phyloP scores from a whole-genome alignment of 2,797 vertebrate genomes.

The Rhodeus uyekii region DNA sequence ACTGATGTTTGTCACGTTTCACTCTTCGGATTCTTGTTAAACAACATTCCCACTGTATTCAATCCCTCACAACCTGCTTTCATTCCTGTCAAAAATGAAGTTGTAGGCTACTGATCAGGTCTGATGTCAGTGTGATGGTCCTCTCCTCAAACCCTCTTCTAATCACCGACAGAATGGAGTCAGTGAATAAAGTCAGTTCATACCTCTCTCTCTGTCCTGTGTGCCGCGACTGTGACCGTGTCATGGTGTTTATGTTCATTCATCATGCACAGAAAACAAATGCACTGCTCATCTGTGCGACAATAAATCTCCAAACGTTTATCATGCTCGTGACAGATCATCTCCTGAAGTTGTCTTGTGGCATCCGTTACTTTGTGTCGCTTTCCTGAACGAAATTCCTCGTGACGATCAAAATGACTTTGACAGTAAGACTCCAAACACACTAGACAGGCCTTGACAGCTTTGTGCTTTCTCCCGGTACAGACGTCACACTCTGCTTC shows the following conservation, averaged over 20 bases:
- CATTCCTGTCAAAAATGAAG: too few species aligned
- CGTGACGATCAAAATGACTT: background rate
- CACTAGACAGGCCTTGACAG: background rate
- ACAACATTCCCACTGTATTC: too few species aligned
- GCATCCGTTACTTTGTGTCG: background rate
- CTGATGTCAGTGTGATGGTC: too few species aligned
- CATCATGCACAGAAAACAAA: background rate
- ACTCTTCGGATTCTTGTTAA: too few species aligned
- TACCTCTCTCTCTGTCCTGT: background rate
- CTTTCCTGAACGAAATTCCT: background rate
- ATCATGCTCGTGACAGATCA: background rate
- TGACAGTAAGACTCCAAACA: background rate
- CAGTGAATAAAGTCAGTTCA: too few species aligned
- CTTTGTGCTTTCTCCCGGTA: background rate
- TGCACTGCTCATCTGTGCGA: background rate
- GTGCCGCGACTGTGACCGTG: background rate
- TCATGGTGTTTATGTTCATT: background rate
- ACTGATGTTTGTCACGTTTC: too few species aligned
- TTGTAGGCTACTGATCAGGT: too few species aligned
- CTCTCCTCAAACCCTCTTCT: too few species aligned
- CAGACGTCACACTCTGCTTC: background rate
- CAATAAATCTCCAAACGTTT: background rate
- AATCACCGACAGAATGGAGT: too few species aligned
- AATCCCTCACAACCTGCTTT: too few species aligned
- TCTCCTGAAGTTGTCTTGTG: background rate